phyloP scores from a whole-genome alignment of 2,113 vertebrate species.

The Microcebus tavaratra region DNA sequence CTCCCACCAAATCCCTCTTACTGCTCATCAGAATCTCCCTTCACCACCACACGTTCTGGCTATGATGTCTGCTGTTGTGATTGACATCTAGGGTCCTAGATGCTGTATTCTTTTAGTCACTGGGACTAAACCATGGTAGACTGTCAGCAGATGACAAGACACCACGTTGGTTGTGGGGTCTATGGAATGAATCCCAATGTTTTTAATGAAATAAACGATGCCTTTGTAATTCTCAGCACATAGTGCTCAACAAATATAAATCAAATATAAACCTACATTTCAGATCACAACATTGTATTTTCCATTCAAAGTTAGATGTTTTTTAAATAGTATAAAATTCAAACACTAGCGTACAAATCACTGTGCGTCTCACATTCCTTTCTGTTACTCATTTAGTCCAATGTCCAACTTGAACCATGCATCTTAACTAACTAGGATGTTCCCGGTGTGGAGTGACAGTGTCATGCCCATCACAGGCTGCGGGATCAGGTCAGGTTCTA shows the following conservation, averaged over 20 bases:
- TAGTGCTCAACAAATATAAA: not conserved
- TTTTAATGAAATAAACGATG: not conserved
- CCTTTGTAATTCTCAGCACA: not conserved
- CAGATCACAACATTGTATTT: not conserved
- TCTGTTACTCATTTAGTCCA: not conserved
- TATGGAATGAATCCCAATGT: not conserved
- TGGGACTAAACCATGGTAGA: not conserved
- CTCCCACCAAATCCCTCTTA: not conserved
- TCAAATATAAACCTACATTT: not conserved
- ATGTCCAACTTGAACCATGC: not conserved
- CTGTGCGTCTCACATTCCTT: not conserved
- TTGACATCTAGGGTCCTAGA: not conserved
- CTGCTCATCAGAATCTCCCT: not conserved
- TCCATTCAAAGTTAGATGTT: not conserved
- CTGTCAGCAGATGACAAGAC: not conserved
- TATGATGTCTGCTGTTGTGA: too few relatives aligned
- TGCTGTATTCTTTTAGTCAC: not conserved
- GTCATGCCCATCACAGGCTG: not conserved
- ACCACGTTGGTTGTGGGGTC: not conserved
- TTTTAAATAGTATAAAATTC: not conserved
- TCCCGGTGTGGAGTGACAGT: not conserved
- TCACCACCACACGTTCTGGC: accelerated
- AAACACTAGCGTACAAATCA: not conserved
- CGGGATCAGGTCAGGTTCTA: not conserved
- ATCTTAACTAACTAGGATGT: not conserved